Conservation (phyloP, 2,888 invertebrate genomes). For the Panzeria rudis region DNA sequence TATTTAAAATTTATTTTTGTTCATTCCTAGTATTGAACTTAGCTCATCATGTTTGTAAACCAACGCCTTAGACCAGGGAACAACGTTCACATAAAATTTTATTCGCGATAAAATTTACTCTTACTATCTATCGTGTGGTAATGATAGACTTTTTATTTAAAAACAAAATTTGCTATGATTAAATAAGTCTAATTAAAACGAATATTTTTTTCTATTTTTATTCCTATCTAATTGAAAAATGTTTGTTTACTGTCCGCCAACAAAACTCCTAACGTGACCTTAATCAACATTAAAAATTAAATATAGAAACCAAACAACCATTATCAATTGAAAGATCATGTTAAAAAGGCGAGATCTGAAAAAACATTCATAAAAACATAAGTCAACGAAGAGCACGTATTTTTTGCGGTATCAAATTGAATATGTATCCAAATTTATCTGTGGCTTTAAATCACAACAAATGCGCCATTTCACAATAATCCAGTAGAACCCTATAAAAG, state of each 20-base stretch:
- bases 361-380: background rate
- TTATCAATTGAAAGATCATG: constrained; percentile 56
- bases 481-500: constrained; percentile 82
- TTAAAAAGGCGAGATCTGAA: background rate
- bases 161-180: no score
- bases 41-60: no score
- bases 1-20: no score
- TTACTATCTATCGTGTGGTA: no score
- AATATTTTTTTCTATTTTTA: background rate
- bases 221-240: background rate
- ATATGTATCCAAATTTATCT: constrained; percentile 69
- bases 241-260: background rate
- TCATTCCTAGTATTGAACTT: no score
- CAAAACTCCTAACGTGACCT: constrained; percentile 4
- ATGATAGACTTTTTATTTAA: no score
- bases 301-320: constrained; percentile 27
- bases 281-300: constrained; percentile 20
- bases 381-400: constrained; percentile 22
- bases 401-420: constrained; percentile 40
- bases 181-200: no score
- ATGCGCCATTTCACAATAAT: constrained; percentile 75
- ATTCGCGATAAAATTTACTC: no score
- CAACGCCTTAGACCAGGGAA: no score
- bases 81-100: no score
- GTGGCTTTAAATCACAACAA: constrained; percentile 68